phyloP scores from a whole-genome alignment of 2,888 invertebrate species.

The Polymixis flavicincta region DNA sequence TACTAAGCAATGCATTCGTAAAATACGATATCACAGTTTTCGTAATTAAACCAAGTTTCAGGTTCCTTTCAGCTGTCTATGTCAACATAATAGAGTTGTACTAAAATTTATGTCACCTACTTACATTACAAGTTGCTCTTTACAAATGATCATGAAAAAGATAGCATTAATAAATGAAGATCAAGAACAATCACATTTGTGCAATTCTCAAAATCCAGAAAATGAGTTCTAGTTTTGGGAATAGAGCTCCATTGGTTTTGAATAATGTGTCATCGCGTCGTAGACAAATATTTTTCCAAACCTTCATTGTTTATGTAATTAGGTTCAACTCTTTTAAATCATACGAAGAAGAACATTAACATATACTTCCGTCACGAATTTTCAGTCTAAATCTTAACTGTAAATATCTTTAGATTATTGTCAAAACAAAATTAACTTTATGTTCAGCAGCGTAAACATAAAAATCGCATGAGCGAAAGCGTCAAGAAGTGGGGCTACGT shows the following conservation, averaged over 20 bases:
- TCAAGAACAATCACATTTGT: conserved; percentile 2
- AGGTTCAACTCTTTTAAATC: conserved; percentile 57
- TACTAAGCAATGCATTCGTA: not conserved
- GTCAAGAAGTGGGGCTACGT: conserved; percentile 76
- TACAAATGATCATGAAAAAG: not conserved
- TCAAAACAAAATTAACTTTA: conserved; percentile 81
- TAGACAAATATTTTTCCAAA: conserved; percentile 31
- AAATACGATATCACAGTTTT: not conserved
- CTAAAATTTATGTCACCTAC: conserved; percentile 13
- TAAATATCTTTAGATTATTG: conserved; percentile 70
- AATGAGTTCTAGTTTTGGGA: conserved; percentile 16
- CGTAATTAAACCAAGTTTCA: not conserved
- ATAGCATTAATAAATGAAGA: conserved; percentile 10
- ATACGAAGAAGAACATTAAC: conserved; percentile 67
- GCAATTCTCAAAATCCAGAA: conserved; percentile 19
- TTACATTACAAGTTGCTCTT: not conserved
- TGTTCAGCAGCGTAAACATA: conserved; percentile 77
- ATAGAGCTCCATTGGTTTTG: conserved; percentile 11
- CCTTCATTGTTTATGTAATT: conserved; percentile 66
- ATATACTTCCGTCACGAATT: conserved; percentile 77
- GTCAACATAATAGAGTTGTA: not conserved
- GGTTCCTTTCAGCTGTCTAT: not conserved
- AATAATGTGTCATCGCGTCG: conserved; percentile 32
- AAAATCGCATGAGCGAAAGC: conserved; percentile 87
- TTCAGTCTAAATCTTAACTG: conserved; percentile 79